These are phyloP conservation scores for Branchinecta lynchi DNA, from an alignment of 1,140 invertebrate species.

Conservation along the genomic window DNA sequence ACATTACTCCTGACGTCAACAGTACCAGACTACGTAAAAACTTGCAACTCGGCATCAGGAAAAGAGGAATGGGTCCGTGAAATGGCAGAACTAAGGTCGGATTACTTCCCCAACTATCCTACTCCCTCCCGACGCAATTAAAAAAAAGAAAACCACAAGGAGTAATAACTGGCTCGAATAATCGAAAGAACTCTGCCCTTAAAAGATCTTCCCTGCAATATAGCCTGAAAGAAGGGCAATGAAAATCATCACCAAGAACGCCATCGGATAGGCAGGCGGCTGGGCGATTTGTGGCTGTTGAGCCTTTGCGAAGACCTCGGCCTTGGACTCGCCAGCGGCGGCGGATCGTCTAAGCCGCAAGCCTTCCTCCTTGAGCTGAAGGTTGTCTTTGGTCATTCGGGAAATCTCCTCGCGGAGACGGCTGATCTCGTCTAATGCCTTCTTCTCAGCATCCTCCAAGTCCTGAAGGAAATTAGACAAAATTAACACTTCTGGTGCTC, in stretches of 20 bases:
- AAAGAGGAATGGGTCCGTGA: too few relatives aligned
- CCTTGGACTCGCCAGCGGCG: constrained; percentile 11
- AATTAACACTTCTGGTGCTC: too few relatives aligned
- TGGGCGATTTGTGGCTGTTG: constrained; percentile 12
- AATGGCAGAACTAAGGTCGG: too few relatives aligned
- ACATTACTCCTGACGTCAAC: too few relatives aligned
- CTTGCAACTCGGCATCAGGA: too few relatives aligned
- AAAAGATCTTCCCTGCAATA: constrained; percentile 20
- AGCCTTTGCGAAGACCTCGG: neutral
- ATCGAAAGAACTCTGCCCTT: neutral
- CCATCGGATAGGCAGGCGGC: neutral
- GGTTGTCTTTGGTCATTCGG: constrained; percentile 59
- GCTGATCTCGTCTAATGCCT: constrained; percentile 52
- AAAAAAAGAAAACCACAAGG: constrained; percentile 10
- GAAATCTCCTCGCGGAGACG: constrained; percentile 55
- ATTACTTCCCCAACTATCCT: neutral
- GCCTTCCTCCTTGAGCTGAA: constrained; percentile 43
- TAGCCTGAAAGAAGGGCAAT: constrained; percentile 18
- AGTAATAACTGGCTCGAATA: neutral
- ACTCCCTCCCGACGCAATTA: neutral
- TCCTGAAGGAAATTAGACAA: neutral
- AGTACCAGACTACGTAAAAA: too few relatives aligned
- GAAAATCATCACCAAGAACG: constrained; percentile 12
- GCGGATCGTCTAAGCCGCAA: constrained; percentile 18
- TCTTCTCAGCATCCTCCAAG: constrained; percentile 42